A percentile compares a stretch with the other conserved stretches of the same genome.
Conservation (phyloP, 2,888 invertebrate species). For the Tanytarsus gracilentus region DNA sequence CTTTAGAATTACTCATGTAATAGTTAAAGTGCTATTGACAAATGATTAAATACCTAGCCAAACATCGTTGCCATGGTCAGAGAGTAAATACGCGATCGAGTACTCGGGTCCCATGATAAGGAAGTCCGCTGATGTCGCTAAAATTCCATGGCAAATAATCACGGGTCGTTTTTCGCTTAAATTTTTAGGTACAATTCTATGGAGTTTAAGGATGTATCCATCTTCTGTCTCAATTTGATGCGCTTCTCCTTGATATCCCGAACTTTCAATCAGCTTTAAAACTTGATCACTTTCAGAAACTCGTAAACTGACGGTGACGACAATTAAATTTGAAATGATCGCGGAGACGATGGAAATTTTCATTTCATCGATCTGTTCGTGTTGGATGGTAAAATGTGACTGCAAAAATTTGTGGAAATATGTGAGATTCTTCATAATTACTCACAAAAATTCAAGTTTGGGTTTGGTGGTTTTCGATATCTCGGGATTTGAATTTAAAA, state of each 20-base stretch:
- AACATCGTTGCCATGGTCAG: conserved; percentile 15
- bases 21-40: no score
- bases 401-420: no score
- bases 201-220: conserved; percentile 66
- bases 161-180: neutral
- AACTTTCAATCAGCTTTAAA: neutral
- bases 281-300: conserved; percentile 4
- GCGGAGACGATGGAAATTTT: neutral
- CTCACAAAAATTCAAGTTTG: no score
- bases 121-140: conserved; percentile 19
- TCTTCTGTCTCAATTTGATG: conserved; percentile 61
- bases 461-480: no score
- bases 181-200: conserved; percentile 49
- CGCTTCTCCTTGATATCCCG: conserved; percentile 45
- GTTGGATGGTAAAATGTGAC: no score
- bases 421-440: no score
- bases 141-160: conserved; percentile 3
- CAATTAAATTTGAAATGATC: no score
- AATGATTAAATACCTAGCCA: conserved; percentile 10
- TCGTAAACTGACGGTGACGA: neutral
- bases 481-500: no score
- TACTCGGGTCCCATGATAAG: neutral
- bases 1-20: no score
- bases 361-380: neutral
- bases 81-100: neutral